Conservation (phyloP, 2,113 vertebrate species). For the Mastomys coucha region DNA sequence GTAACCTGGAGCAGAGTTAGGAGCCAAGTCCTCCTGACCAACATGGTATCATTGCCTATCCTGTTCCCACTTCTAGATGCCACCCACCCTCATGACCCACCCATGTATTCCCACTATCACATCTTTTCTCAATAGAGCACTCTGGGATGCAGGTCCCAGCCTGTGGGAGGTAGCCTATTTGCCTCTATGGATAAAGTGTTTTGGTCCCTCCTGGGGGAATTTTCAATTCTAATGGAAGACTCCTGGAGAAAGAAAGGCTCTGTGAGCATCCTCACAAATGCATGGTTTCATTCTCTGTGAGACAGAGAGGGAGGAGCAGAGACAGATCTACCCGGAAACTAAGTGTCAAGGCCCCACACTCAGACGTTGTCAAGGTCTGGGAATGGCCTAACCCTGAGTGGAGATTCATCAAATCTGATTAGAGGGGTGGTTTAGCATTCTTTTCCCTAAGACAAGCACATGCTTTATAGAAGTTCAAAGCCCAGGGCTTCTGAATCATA, state of each 20-base stretch:
- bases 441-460: background rate
- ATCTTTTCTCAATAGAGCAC: background rate
- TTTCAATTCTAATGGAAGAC: background rate
- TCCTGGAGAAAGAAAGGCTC: background rate
- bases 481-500: accelerated
- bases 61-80: background rate
- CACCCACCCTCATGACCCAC: background rate
- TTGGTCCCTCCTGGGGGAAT: background rate
- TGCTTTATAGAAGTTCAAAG: background rate
- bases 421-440: background rate
- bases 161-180: no score
- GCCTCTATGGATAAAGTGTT: background rate
- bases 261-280: background rate
- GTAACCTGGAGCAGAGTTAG: background rate
- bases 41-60: accelerated
- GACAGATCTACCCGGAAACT: accelerated
- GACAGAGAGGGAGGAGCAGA: accelerated
- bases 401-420: background rate
- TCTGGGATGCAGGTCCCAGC: background rate
- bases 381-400: accelerated
- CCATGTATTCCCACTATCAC: accelerated
- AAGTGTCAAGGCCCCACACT: background rate
- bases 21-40: background rate
- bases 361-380: no score
- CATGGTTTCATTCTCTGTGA: accelerated